A percentile compares a stretch with the other conserved stretches of the same genome.
These are phyloP conservation scores for Apis mellifera DNA, from an alignment of 1,140 invertebrate genomes.

Conservation along the genomic window Amel_HAv3.1 CM009934.2:7197001-7197500, in stretches of 20 bases:
- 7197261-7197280: background rate
- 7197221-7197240: background rate
- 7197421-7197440: background rate
- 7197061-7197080: slow-evolving; percentile 20
- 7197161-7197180: slow-evolving; percentile 2
- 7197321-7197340: background rate
- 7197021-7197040: background rate
- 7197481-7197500: too few relatives aligned
- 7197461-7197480: background rate
- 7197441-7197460: background rate
- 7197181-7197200: background rate
- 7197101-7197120: too few relatives aligned
- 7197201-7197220: background rate
- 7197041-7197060: background rate
- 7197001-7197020: background rate
- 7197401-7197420: background rate
- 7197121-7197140: slow-evolving; percentile 9
- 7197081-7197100: background rate
- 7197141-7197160: background rate
- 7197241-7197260: slow-evolving; percentile 9
- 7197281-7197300: background rate
- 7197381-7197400: slow-evolving; percentile 40
- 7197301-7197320: background rate
- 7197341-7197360: background rate
- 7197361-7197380: slow-evolving; percentile 36